phyloP scores from a whole-genome alignment of 2,888 invertebrate species.

The Abrostola triplasia region DNA sequence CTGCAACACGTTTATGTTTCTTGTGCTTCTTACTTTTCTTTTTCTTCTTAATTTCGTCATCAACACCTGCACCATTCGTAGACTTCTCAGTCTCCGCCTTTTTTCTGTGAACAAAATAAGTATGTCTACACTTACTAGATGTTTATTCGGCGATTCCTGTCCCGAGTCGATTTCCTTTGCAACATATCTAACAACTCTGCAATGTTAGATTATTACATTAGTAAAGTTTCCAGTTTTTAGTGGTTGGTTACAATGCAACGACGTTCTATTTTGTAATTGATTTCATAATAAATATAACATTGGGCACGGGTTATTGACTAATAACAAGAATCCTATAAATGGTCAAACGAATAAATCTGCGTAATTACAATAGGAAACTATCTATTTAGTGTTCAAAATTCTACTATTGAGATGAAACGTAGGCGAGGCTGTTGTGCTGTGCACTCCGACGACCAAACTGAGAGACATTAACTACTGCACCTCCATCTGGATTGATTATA shows the following conservation, averaged over 20 bases:
- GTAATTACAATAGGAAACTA: not conserved
- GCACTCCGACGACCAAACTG: not conserved
- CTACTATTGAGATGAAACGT: too few species aligned
- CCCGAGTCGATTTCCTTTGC: conserved; percentile 59
- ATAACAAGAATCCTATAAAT: not conserved
- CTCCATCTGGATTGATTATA: too few species aligned
- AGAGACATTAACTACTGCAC: too few species aligned
- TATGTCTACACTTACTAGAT: conserved; percentile 68
- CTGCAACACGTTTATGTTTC: conserved; percentile 90
- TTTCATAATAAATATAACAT: not conserved
- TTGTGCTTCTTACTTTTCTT: conserved; percentile 90
- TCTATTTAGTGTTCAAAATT: too few species aligned
- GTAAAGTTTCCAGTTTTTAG: conserved; percentile 19
- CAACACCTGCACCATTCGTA: conserved; percentile 63
- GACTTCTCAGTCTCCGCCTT: conserved; percentile 58
- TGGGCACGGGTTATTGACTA: not conserved
- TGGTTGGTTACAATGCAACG: conserved; percentile 26
- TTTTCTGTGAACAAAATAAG: conserved; percentile 56
- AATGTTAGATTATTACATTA: conserved; percentile 58
- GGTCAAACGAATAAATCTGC: not conserved
- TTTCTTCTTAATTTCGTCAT: conserved; percentile 80
- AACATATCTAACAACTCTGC: conserved; percentile 70
- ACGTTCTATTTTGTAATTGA: not conserved
- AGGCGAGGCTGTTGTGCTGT: too few species aligned
- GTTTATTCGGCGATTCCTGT: conserved; percentile 34